These are phyloP conservation scores for Seriola aureovittata DNA, from an alignment of 2,113 vertebrate genomes.

Conservation along the genomic window DNA sequence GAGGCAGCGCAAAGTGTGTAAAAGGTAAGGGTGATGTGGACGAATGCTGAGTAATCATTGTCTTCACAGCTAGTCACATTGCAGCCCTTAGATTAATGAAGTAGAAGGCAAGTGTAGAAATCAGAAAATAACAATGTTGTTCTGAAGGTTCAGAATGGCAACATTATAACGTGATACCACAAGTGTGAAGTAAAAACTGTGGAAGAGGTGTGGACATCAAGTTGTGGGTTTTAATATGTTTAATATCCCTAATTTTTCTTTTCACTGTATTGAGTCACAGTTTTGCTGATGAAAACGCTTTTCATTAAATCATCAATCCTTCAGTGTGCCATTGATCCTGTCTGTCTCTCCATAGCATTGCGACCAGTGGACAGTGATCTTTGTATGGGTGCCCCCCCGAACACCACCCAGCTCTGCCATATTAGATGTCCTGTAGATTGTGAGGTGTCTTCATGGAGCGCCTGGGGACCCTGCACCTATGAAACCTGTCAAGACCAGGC, in stretches of 20 bases:
- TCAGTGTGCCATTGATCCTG: neutral
- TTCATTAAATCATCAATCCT: too few species aligned
- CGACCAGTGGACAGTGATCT: conserved; percentile 90
- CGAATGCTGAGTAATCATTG: conserved; percentile 24
- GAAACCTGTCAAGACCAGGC: conserved; percentile 95
- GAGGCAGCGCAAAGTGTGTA: neutral
- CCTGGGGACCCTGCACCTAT: conserved; percentile 96
- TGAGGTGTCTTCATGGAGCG: conserved; percentile 92
- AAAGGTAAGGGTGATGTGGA: neutral
- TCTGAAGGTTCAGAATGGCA: too few species aligned
- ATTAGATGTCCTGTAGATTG: conserved; percentile 94
- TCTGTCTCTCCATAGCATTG: conserved; percentile 81
- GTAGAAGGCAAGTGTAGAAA: neutral
- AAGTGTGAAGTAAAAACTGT: too few species aligned
- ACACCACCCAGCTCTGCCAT: conserved; percentile 95
- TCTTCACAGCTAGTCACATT: conserved; percentile 3
- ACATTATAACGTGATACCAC: too few species aligned
- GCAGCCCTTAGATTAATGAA: conserved; percentile 24
- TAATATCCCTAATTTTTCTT: too few species aligned
- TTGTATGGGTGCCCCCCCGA: conserved; percentile 87
- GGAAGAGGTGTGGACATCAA: too few species aligned
- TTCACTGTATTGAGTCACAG: too few species aligned
- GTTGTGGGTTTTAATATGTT: too few species aligned
- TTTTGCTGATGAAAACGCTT: too few species aligned
- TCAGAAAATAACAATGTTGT: neutral